Base-by-base conservation (phyloP, 2,888 invertebrate genomes). In the Cerastoderma edule region DNA sequence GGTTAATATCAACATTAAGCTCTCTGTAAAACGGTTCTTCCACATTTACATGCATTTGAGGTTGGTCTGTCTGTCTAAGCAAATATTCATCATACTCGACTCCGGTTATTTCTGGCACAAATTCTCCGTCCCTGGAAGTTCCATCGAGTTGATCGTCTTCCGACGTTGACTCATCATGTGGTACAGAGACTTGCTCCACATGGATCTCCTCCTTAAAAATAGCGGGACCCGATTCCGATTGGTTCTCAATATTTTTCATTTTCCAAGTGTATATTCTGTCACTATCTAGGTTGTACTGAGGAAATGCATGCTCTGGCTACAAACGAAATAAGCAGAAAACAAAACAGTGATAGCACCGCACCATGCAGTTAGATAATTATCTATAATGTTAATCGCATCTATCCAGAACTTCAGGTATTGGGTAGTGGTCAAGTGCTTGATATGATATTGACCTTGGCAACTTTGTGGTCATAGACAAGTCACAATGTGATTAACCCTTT, bases 261-360 rank as follows among this genome's bases (percentile, higher is more conserved):
- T 80, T 83, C 81, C 80, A 78, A 35, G 82, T 82, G 66, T 68
- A 85, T 30, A 85, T 82, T 64, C 78, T 72, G 76, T 84, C 84
- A 70, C 80, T 79, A 72, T 80, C 84, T 60, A 70, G 67, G 32
- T 74, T 67, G 48, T 73, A 50, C 35, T 66, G 73, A 60, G 54
- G 71, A 39, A 57, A 67, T 53, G 79, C 85, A 85, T 85, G 82
- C 85, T 68, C 39, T 54, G 75, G 75, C 80, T 82, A 83, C 50
- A 74, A 74, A 78, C 78, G 72, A 76, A 75, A 78, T 70, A n/a
- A 78, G 70, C 77, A 65, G n/a, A 64, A 64, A 64, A 75, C 32
- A 74, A 67, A 72, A 75, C 39, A 56, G 33, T 27, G 32, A 33
- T 56, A 39, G 67, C 67, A 32, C 28, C 54, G 67, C 67, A 32